Percentiles rank a stretch among this genome's conserved stretches.
phyloP scores from a whole-genome alignment of 2,113 vertebrate species.

The Hippopotamus amphibius region DNA sequence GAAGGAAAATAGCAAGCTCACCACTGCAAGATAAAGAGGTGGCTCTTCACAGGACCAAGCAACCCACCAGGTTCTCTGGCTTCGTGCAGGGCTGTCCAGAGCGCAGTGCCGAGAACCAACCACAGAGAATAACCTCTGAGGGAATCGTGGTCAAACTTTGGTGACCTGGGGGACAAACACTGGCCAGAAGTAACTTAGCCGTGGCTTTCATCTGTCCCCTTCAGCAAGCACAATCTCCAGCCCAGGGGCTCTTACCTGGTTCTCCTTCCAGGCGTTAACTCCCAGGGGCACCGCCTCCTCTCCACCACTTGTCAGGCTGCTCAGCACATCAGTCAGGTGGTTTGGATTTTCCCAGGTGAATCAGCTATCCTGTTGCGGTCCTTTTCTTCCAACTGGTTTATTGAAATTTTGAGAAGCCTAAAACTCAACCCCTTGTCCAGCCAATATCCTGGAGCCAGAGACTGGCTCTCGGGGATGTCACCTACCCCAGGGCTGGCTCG shows the following conservation, averaged over 20 bases:
- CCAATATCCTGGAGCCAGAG: background rate
- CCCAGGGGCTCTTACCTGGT: background rate
- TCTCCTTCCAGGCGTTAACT: background rate
- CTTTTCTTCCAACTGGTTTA: background rate
- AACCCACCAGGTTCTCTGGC: background rate
- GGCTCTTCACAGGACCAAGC: slow-evolving; percentile 15
- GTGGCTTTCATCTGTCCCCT: background rate
- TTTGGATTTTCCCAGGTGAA: background rate
- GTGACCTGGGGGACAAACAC: background rate
- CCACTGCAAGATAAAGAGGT: background rate
- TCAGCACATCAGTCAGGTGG: too few species aligned
- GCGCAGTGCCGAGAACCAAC: background rate
- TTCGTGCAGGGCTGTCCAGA: background rate
- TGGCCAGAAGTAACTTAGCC: background rate
- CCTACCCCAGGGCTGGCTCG: background rate
- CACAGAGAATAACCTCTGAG: background rate
- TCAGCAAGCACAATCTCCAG: background rate
- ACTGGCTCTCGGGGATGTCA: background rate
- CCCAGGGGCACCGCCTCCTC: background rate
- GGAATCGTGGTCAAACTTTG: fast-evolving
- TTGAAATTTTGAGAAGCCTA: background rate
- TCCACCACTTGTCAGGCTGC: background rate
- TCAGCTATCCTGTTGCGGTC: background rate
- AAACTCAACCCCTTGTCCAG: background rate
- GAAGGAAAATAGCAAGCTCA: background rate